Evolutionary conservation across 1,140 invertebrate species (phyloP).

Genomic region (Euwallacea similis): DNA sequence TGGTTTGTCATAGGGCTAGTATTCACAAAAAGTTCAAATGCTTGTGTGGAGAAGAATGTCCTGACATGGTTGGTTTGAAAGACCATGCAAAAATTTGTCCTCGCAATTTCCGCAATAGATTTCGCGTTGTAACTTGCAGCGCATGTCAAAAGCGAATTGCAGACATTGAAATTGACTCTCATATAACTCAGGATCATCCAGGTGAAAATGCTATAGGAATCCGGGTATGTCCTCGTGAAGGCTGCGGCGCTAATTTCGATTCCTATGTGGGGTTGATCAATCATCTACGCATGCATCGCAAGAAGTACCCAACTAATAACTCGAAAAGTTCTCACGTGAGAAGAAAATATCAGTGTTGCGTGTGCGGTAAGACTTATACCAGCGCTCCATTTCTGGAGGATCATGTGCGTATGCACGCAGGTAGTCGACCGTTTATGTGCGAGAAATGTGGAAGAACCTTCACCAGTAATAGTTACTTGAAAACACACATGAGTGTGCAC

Average conservation of each 20-base stretch:
- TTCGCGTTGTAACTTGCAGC: slow-evolving; percentile 24
- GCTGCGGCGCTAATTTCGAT: too few relatives aligned
- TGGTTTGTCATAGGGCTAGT: too few relatives aligned
- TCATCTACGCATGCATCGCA: slow-evolving; percentile 40
- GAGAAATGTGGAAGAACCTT: slow-evolving; percentile 46
- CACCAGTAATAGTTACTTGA: slow-evolving; percentile 43
- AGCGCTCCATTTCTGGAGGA: slow-evolving; percentile 33
- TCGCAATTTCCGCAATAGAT: slow-evolving; percentile 32
- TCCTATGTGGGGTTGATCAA: neutral
- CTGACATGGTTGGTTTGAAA: slow-evolving; percentile 14
- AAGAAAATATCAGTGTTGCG: slow-evolving; percentile 43
- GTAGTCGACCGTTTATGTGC: slow-evolving; percentile 56
- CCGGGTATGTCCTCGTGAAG: too few relatives aligned
- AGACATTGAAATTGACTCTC: too few relatives aligned
- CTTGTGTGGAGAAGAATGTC: too few relatives aligned
- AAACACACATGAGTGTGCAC: slow-evolving; percentile 44
- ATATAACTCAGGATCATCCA: too few relatives aligned
- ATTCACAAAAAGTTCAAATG: too few relatives aligned
- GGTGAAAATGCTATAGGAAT: too few relatives aligned
- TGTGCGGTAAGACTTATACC: slow-evolving; percentile 23
- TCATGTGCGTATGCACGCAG: slow-evolving; percentile 48
- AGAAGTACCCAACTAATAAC: slow-evolving; percentile 22
- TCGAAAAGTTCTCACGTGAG: slow-evolving; percentile 50
- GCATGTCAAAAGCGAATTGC: too few relatives aligned
- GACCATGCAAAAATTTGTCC: slow-evolving; percentile 28